Evolutionary conservation across 1,140 invertebrate genomes (phyloP), one percentile per base, ranked within the genome.

Genomic region (Drosophila persimilis): DNA sequence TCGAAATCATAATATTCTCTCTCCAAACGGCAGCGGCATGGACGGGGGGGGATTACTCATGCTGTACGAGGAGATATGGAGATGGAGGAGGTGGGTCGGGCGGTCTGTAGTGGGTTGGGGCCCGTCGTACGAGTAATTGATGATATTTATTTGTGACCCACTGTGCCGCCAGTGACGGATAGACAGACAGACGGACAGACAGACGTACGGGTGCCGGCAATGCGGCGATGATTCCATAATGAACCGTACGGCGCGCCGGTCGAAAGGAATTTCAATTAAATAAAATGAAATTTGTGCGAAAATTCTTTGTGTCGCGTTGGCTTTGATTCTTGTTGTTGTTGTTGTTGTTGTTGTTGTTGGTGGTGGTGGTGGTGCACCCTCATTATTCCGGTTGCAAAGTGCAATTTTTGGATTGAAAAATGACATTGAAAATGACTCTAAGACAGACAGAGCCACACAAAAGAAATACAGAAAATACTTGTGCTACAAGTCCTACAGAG

Each of bases 211-310:
- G 31, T 35, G 31, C 35, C 26, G 55, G 41, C 41, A 60, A 64
- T 65, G 35, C 11, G 63, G 60, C 63, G 63, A 67, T 50, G 50
- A 55, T 65, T 67, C 62, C 65, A 67, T 67, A 47, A 67, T 67
- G 54, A 67, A 66, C 65, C 53, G 61, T 45, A 47, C 24, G 61
- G 2, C 45, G 45, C 20, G 15, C 52, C 58, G 71, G 51, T 77
- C 66, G 9, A 80, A 83, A 78, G 60, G 69, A 74, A 83, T 78
- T 83, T 83, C 56, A 78, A 75, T 79, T 71, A 79, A 83, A 83
- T 83, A 61, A 81, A 81, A 52, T 48, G 43, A 78, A 74, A 66
- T 66, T 79, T 62, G 65, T 62, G 71, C 79, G 67, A 83, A 83
- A 71, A 72, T 57, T 50, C 66, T 59, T 70, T 81, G 61, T 74